A percentile compares a stretch with the other conserved stretches of the same genome.
phyloP scores from a whole-genome alignment of 2,888 invertebrate species.

The Tetragonula carbonaria region DNA sequence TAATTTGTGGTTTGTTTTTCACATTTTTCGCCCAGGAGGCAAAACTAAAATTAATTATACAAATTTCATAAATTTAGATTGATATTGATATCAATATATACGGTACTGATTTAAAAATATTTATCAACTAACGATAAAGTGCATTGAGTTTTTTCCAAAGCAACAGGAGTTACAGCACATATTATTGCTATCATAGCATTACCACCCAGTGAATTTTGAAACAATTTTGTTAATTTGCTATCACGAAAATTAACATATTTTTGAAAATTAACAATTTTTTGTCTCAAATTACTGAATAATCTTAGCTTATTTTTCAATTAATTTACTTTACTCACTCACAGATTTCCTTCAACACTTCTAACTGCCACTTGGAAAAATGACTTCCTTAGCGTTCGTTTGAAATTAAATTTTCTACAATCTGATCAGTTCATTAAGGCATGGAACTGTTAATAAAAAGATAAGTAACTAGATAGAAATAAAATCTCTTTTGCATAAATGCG shows the following conservation, averaged over 20 bases:
- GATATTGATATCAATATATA: neutral
- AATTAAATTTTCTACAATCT: slow-evolving; percentile 32
- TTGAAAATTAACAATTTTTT: slow-evolving; percentile 24
- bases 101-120: neutral
- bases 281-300: neutral
- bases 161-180: slow-evolving; percentile 92
- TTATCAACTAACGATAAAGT: slow-evolving; percentile 84
- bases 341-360: neutral
- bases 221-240: slow-evolving; percentile 93
- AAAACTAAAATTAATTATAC: slow-evolving; percentile 83
- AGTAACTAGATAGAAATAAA: too few species aligned
- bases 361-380: slow-evolving; percentile 33
- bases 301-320: neutral
- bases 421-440: slow-evolving; percentile 32
- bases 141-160: slow-evolving; percentile 90
- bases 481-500: neutral
- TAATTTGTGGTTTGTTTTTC: slow-evolving; percentile 91
- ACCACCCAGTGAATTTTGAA: slow-evolving; percentile 94
- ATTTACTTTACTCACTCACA: neutral
- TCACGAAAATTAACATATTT: slow-evolving; percentile 90
- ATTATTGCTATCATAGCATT: slow-evolving; percentile 94
- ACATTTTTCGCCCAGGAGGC: slow-evolving; percentile 93
- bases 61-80: neutral
- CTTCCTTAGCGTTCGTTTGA: slow-evolving; percentile 8
- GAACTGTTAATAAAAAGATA: neutral